Percentiles rank a stretch among this genome's conserved stretches.
These are phyloP conservation scores for Brenthis hecate DNA, from an alignment of 2,888 invertebrate species.

Conservation along the genomic window DNA sequence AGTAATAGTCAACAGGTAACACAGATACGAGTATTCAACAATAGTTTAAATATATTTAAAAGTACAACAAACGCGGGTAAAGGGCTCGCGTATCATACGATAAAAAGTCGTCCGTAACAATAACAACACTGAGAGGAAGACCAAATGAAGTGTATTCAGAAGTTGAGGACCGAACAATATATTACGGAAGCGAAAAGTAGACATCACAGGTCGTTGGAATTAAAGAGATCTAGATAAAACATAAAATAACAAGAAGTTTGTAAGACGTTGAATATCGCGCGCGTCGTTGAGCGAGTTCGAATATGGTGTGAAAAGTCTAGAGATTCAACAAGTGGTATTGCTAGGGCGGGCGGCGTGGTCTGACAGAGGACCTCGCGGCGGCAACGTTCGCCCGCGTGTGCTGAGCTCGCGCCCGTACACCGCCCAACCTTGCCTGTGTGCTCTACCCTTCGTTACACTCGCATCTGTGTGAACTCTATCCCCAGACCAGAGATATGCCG, in stretches of 20 bases:
- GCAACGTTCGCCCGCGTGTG: constrained; percentile 79
- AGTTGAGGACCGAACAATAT: constrained; percentile 52
- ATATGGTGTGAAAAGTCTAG: constrained; percentile 55
- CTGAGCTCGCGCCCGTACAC: constrained; percentile 50
- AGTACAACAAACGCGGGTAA: constrained; percentile 67
- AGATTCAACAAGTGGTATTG: constrained; percentile 78
- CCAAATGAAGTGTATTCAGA: constrained; percentile 59
- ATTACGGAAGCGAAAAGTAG: constrained; percentile 65
- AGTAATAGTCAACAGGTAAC: constrained; percentile 80
- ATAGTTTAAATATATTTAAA: constrained; percentile 78
- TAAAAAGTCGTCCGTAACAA: constrained; percentile 65
- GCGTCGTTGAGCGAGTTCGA: constrained; percentile 58
- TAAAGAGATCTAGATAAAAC: constrained; percentile 39
- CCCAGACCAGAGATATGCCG: too few relatives aligned
- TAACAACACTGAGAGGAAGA: constrained; percentile 70
- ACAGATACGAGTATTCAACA: constrained; percentile 77
- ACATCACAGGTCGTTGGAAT: constrained; percentile 66
- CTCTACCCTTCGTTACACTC: constrained; percentile 38
- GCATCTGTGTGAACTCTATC: too few relatives aligned
- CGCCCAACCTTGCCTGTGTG: too few relatives aligned
- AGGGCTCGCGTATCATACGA: constrained; percentile 51
- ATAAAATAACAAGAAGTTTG: constrained; percentile 40
- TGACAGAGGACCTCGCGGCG: constrained; percentile 66
- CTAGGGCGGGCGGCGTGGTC: constrained; percentile 64
- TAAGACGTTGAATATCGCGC: constrained; percentile 53